These are phyloP conservation scores for Centropyge bicolor DNA, from an alignment of 2,797 vertebrate species.

Conservation along the genomic window DNA sequence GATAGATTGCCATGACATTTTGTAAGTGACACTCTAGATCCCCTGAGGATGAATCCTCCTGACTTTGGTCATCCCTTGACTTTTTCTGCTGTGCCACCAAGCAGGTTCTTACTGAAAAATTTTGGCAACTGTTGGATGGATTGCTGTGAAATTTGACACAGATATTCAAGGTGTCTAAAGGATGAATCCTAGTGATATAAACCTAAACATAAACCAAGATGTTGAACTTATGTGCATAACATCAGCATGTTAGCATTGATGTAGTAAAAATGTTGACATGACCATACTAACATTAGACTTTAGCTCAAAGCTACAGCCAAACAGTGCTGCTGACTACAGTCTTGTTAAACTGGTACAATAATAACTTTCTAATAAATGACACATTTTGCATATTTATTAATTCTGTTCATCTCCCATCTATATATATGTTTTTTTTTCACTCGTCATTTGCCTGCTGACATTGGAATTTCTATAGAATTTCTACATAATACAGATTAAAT, in stretches of 20 bases:
- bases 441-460: neutral
- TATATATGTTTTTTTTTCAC: neutral
- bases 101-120: neutral
- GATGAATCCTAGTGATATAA: neutral
- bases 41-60: conserved; percentile 1
- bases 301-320: neutral
- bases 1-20: conserved; percentile 10
- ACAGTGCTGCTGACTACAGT: no score
- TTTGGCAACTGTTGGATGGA: neutral
- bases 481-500: neutral
- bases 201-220: neutral
- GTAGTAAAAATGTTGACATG: neutral
- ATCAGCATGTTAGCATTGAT: neutral
- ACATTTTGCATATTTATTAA: neutral
- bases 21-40: neutral
- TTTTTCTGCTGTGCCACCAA: neutral
- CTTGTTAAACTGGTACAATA: no score
- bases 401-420: neutral
- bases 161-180: neutral
- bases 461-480: neutral
- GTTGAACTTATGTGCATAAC: neutral
- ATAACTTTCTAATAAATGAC: neutral
- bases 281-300: neutral
- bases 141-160: neutral
- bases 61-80: neutral